phyloP scores from a whole-genome alignment of 1,140 invertebrate species.

The Pygmarrhopalites habei region DNA sequence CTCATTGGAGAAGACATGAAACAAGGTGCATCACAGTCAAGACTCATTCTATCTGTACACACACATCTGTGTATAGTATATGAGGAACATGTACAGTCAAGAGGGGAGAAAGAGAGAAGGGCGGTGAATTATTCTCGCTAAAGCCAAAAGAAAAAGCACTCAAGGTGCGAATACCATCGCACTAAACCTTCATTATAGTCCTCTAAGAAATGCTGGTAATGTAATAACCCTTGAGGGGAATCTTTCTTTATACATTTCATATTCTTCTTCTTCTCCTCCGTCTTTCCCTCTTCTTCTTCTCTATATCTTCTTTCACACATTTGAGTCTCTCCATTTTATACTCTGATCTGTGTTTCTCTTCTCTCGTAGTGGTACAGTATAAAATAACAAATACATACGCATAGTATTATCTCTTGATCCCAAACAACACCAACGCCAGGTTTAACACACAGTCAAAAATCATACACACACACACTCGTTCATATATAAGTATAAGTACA shows the following conservation, averaged over 20 bases:
- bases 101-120: too few species aligned
- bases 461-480: too few species aligned
- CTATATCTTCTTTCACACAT: neutral
- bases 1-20: neutral
- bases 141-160: neutral
- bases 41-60: neutral
- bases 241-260: neutral
- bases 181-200: constrained; percentile 5
- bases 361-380: too few species aligned
- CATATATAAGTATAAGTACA: too few species aligned
- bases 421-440: too few species aligned
- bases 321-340: too few species aligned
- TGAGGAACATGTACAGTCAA: too few species aligned
- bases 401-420: too few species aligned
- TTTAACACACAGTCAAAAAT: too few species aligned
- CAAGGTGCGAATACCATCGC: constrained; percentile 10
- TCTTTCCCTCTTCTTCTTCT: neutral
- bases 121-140: neutral
- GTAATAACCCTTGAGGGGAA: constrained; percentile 15
- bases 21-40: neutral
- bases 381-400: too few species aligned
- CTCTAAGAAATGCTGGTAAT: neutral
- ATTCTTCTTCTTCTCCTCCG: neutral
- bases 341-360: too few species aligned
- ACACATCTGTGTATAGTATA: neutral